Evolutionary conservation across 64 coral and sea anemone species (phyloP).

Genomic region (Stichodactyla helianthus): DNA sequence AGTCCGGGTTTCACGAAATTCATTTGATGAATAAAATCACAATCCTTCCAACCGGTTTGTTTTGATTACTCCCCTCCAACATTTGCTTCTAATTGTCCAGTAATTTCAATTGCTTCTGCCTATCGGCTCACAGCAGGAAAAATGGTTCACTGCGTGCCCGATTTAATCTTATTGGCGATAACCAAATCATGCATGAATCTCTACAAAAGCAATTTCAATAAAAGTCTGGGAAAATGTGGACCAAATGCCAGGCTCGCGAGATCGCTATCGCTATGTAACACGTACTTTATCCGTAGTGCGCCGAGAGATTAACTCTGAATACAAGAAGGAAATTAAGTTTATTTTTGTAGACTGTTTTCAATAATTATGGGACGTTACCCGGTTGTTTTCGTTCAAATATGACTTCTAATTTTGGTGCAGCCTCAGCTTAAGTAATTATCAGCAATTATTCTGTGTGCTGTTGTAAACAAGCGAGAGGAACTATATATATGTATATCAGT

Average conservation of each 20-base stretch:
- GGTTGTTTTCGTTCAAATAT: not conserved
- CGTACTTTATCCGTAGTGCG: not conserved
- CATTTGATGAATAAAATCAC: slow-evolving; percentile 9
- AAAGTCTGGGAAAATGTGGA: slow-evolving; percentile 25
- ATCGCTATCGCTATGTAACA: slow-evolving; percentile 31
- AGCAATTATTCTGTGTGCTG: not conserved
- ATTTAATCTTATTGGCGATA: not conserved
- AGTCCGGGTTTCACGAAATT: not conserved
- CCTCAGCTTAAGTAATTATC: not conserved
- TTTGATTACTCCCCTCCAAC: slow-evolving; percentile 19
- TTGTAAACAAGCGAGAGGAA: not conserved
- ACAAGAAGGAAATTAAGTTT: not conserved
- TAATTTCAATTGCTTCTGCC: not conserved
- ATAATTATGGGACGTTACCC: not conserved
- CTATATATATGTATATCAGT: not conserved
- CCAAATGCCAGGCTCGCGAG: slow-evolving; percentile 9
- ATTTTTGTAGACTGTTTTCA: slow-evolving; percentile 4
- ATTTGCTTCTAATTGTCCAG: slow-evolving; percentile 5
- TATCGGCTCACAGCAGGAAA: slow-evolving; percentile 14
- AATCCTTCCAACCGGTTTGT: slow-evolving; percentile 12
- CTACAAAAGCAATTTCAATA: slow-evolving; percentile 26
- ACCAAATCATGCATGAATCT: slow-evolving; percentile 10
- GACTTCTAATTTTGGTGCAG: not conserved
- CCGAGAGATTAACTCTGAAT: slow-evolving; percentile 13
- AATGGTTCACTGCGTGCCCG: not conserved